These are phyloP conservation scores for Drosophila limbata DNA, from an alignment of 2,888 invertebrate genomes.

Conservation along the genomic window DNA sequence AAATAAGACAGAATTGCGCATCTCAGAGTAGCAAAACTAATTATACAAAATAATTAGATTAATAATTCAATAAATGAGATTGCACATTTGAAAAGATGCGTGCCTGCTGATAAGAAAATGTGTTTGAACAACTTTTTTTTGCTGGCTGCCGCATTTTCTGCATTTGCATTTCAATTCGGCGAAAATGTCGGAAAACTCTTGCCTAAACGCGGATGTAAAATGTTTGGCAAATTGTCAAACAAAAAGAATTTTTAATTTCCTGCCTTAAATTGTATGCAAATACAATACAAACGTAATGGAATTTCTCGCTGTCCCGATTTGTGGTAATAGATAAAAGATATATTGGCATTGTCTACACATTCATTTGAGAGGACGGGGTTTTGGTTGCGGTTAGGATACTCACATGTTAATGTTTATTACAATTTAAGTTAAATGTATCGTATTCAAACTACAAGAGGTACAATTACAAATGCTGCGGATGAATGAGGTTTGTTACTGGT, in stretches of 20 bases:
- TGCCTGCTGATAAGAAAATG: conserved; percentile 28
- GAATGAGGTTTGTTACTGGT: conserved; percentile 39
- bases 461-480: conserved; percentile 49
- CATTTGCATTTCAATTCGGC: conserved; percentile 60
- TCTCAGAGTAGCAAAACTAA: conserved; percentile 31
- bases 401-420: conserved; percentile 40
- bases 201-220: conserved; percentile 66
- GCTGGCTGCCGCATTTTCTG: conserved; percentile 19
- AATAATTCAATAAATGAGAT: conserved; percentile 15
- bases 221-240: conserved; percentile 81
- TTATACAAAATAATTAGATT: conserved; percentile 41
- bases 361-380: not conserved
- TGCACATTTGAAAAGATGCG: conserved; percentile 32
- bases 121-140: conserved; percentile 14
- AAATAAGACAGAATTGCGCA: conserved; percentile 3
- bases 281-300: conserved; percentile 51
- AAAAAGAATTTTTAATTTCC: conserved; percentile 75
- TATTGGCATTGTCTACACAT: conserved; percentile 20
- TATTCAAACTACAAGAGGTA: conserved; percentile 38
- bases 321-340: conserved; percentile 55
- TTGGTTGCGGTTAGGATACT: conserved; percentile 39
- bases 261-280: conserved; percentile 77
- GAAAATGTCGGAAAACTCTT: conserved; percentile 40
- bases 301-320: conserved; percentile 44
- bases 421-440: conserved; percentile 35